Evolutionary conservation across 2,797 vertebrate species (phyloP), one percentile per base, ranked within the genome.

Genomic region (Pterois miles): DNA sequence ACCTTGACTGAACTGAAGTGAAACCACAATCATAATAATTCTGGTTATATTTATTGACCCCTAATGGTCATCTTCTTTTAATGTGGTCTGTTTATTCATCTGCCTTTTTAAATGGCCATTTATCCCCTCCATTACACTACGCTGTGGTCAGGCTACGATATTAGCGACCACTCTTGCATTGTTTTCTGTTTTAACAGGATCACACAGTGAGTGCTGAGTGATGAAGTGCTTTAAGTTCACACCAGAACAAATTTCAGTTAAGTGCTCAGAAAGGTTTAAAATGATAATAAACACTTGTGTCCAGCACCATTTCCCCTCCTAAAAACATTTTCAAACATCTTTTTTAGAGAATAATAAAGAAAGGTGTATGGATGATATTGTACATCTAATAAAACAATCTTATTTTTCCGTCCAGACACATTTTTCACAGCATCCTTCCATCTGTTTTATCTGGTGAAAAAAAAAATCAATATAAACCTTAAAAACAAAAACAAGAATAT

Each of bases 151-250:
- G 75, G 31, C 59, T 85, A 56, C 74, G 67, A 77, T 75, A 78
- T 81, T 59, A 84, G 71, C 71, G 82, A 82, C 82, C 83, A 52
- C 86, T 76, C 53, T 74, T 71, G 87, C 80, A 75, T 90, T 86
- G 81, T 86, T 87, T 84, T 91, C 87, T 92, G 88, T 91, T 92
- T 91, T 87, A 90, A 91, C 91, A 92, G 89, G 85, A 79, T 79
- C 83, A 88, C 84, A 85, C 82, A 71, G 80, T 29, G 64, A 84
- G 81, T 63, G 65, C 78, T 82, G 88, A 82, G 81, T 84, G 86
- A 93, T 92, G 91, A 94, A 94, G 94, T 95, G 94, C 93, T 94
- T 93, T 67, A 72, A 92, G 90, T 95, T 93, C 90, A 91, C 77
- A 84, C 68, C 78, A 83, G 84, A 91, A 94, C 88, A 81, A 80